These are phyloP conservation scores for Porphyrio hochstetteri DNA, from an alignment of 2,113 vertebrate species.

Conservation along the genomic window DNA sequence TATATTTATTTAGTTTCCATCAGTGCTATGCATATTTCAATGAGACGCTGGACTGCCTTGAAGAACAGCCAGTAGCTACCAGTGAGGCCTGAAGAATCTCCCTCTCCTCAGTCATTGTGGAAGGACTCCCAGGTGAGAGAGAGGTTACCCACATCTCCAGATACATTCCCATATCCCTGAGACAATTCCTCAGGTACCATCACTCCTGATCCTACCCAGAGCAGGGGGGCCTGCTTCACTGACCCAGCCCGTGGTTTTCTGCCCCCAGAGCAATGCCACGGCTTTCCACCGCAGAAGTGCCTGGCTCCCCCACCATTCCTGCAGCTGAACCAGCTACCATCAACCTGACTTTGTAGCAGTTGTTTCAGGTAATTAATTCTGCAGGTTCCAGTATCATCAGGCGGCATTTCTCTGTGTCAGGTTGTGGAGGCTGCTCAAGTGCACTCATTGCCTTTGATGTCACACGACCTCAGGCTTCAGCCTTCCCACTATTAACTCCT, in stretches of 20 bases:
- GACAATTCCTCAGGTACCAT: background rate
- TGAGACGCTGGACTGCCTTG: background rate
- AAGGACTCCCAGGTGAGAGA: background rate
- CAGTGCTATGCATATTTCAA: background rate
- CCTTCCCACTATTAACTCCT: accelerated
- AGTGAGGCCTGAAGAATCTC: background rate
- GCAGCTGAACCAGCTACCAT: background rate
- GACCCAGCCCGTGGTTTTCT: background rate
- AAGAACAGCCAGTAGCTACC: background rate
- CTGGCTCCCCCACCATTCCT: background rate
- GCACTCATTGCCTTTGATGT: background rate
- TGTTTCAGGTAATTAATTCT: background rate
- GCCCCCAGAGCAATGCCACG: background rate
- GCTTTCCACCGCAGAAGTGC: background rate
- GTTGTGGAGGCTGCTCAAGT: background rate
- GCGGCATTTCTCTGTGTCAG: background rate
- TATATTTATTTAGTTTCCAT: background rate
- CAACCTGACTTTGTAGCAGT: background rate
- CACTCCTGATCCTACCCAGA: background rate
- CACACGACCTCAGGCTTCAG: background rate
- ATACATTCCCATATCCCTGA: background rate
- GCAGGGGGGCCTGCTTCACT: background rate
- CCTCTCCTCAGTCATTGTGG: background rate
- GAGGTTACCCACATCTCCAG: background rate
- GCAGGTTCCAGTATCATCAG: background rate